Conservation (phyloP, 2,888 invertebrate species). For the Cephalotes varians region DNA sequence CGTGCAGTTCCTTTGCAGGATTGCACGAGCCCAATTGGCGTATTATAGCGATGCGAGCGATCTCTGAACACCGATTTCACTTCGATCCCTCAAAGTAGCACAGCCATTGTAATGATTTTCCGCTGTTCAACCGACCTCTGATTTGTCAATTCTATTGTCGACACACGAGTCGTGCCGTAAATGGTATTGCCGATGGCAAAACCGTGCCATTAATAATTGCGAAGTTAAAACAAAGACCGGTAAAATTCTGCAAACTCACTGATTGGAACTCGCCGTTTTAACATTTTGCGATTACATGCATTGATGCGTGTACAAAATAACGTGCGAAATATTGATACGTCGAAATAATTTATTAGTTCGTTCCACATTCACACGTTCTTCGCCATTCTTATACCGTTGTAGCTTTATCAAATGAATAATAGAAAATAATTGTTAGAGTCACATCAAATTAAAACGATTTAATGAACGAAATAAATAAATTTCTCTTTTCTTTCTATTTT, state of each 20-base stretch:
- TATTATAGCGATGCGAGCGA: slow-evolving; percentile 9
- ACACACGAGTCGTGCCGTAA: slow-evolving; percentile 20
- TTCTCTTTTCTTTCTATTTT: not conserved
- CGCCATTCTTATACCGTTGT: not conserved
- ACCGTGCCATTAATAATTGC: slow-evolving; percentile 30
- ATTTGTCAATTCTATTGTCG: slow-evolving; percentile 51
- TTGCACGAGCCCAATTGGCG: not conserved
- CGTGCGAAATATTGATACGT: not conserved
- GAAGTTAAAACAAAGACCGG: slow-evolving; percentile 20
- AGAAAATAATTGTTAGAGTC: not conserved
- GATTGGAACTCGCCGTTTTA: slow-evolving; percentile 3
- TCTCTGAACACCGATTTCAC: slow-evolving; percentile 36
- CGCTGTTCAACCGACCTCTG: not conserved
- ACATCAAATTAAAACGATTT: not conserved
- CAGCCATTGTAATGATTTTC: slow-evolving; percentile 38
- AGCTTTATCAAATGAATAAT: not conserved
- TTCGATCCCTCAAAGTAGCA: slow-evolving; percentile 24
- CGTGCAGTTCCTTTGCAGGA: slow-evolving; percentile 6
- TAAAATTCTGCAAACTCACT: not conserved
- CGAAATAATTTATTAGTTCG: not conserved
- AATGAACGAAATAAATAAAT: not conserved
- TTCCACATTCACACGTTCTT: not conserved
- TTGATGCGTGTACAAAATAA: not conserved
- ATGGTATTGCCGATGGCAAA: slow-evolving; percentile 25
- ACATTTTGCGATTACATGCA: not conserved